Base-by-base conservation (phyloP, 2,888 invertebrate genomes). In the Tanypteryx hageni region DNA sequence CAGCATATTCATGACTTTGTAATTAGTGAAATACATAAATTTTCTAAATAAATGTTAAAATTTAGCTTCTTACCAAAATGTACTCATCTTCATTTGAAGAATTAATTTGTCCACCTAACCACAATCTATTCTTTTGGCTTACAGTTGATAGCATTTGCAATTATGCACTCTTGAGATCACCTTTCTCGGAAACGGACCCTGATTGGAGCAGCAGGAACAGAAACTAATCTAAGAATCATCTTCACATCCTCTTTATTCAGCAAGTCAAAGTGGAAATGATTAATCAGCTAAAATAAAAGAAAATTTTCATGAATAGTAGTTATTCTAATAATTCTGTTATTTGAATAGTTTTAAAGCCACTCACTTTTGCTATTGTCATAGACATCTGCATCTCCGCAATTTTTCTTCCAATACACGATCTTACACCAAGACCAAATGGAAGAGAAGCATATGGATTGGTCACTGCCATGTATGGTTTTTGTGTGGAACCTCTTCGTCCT, bases 401-500 rank as follows among this genome's bases (percentile, higher is more conserved):
- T 94, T 97, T 97, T 94, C 96, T 96, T 0, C 98, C 98, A 93
- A 98, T 96, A 94, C 98, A 98, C 22, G 98, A 97, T 93, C 98
- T 96, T 44, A 96, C 96, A 0, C 98, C 98, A 93, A 98, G 95
- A 0, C 98, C 98, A 95, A 98, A 98, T 9, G 98, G 98, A 92
- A 98, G 94, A 92, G 97, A 97, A 11, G 97, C 98, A 94, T 97
- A 96, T 3, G 97, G 95, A 93, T 97, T 96, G 92, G 95, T 95
- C 2, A 95, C 95, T 57, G 96, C 95, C 11, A 94, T 93, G 93
- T 95, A 95, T 14, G 86, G 22, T 58, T 61, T n/a, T 85, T 81
- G 83, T 11, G 22, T 59, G 91, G 31, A 14, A 86, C 64, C 68
- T 11, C 18, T 59, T 81, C 58, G 7, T 89, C 58, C n/a, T 4